These are phyloP conservation scores for Eurytoma adleriae DNA, from an alignment of 2,888 invertebrate species.

Conservation along the genomic window DNA sequence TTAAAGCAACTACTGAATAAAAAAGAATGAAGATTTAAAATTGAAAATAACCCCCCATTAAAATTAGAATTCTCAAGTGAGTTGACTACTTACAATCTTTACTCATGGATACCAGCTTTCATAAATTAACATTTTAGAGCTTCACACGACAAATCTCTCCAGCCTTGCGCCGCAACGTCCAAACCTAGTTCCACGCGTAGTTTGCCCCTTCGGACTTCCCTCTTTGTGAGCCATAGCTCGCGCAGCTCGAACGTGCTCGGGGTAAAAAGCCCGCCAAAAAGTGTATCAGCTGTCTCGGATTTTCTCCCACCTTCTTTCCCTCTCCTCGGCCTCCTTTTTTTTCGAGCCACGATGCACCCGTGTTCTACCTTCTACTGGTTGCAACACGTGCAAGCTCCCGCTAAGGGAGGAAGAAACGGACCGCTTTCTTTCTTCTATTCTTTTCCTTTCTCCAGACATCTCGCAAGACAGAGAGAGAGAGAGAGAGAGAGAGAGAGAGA, in stretches of 20 bases:
- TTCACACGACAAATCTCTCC: conserved; percentile 43
- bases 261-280: conserved; percentile 71
- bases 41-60: too few relatives aligned
- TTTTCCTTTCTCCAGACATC: background rate
- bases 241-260: conserved; percentile 20
- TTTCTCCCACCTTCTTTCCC: conserved; percentile 58
- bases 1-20: too few relatives aligned
- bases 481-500: background rate
- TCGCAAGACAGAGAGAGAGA: background rate
- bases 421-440: conserved; percentile 4
- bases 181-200: background rate
- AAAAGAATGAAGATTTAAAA: too few relatives aligned
- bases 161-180: conserved; percentile 6
- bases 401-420: background rate
- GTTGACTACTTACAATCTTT: background rate
- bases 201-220: conserved; percentile 9
- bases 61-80: too few relatives aligned
- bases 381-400: background rate
- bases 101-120: background rate
- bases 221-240: conserved; percentile 36
- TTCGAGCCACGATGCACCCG: background rate
- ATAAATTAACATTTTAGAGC: conserved; percentile 35
- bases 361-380: too few relatives aligned
- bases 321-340: conserved; percentile 43
- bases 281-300: conserved; percentile 74